phyloP scores from a whole-genome alignment of 2,888 invertebrate species.

The Meganola albula region DNA sequence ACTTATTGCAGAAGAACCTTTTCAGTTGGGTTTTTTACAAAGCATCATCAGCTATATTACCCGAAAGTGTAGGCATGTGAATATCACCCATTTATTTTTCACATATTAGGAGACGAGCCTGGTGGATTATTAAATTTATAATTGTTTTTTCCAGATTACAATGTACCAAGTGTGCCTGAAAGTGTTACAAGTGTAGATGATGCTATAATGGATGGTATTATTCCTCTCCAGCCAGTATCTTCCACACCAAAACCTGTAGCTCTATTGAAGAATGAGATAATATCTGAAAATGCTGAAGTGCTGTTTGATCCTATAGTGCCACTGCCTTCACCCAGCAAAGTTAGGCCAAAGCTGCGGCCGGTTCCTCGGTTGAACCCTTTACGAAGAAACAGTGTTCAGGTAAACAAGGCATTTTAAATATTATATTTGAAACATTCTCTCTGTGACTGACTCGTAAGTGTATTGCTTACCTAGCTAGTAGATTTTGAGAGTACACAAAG shows the following conservation, averaged over 20 bases:
- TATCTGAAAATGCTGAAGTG: constrained; percentile 66
- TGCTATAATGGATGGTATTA: constrained; percentile 59
- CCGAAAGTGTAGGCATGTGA: too few species aligned
- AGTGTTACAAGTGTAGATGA: constrained; percentile 46
- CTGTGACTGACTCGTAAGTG: too few species aligned
- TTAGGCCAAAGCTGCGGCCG: constrained; percentile 82
- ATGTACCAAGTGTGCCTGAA: constrained; percentile 52
- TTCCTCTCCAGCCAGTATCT: constrained; percentile 47
- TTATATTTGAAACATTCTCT: too few species aligned
- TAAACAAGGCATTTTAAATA: too few species aligned
- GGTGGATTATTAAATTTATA: too few species aligned
- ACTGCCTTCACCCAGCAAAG: constrained; percentile 79
- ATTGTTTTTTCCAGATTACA: constrained; percentile 42
- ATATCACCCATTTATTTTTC: too few species aligned
- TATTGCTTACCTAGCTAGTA: too few species aligned
- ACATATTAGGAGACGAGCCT: too few species aligned
- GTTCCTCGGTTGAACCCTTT: constrained; percentile 80
- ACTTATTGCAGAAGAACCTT: too few species aligned
- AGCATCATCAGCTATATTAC: too few species aligned
- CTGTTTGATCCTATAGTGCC: constrained; percentile 71
- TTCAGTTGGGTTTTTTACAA: too few species aligned
- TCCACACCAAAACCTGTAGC: constrained; percentile 54
- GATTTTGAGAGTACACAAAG: too few species aligned
- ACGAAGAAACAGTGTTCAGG: constrained; percentile 81
- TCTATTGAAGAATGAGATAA: constrained; percentile 60